These are phyloP conservation scores for Pleuronectes platessa DNA, from an alignment of 2,113 vertebrate species.

Conservation along the genomic window DNA sequence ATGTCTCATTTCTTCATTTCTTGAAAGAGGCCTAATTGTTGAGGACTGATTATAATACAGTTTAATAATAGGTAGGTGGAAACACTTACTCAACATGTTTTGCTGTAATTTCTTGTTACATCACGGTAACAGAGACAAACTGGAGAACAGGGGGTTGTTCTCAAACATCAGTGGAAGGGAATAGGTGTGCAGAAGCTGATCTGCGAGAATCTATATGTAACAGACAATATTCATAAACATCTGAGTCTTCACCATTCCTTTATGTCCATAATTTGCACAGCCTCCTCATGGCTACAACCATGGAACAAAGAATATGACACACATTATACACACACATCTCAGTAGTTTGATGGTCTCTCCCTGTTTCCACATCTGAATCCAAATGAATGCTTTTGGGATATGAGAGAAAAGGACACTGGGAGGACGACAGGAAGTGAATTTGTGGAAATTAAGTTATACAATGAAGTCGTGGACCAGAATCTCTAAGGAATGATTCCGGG, in stretches of 20 bases:
- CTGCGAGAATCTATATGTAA: too few species aligned
- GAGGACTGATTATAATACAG: neutral
- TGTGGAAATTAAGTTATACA: neutral
- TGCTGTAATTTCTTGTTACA: neutral
- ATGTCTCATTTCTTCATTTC: slow-evolving; percentile 5
- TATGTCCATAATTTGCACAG: neutral
- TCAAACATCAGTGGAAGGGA: too few species aligned
- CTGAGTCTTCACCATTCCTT: neutral
- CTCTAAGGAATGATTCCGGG: neutral
- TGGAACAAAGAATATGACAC: neutral
- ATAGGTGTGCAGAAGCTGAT: too few species aligned
- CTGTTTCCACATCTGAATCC: neutral
- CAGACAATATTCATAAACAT: too few species aligned
- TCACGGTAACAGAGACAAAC: too few species aligned
- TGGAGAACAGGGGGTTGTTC: too few species aligned
- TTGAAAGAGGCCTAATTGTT: neutral
- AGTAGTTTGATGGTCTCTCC: neutral
- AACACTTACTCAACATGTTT: neutral
- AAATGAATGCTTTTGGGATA: neutral
- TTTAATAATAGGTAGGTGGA: neutral
- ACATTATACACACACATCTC: too few species aligned
- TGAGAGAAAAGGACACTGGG: neutral
- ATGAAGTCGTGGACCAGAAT: neutral
- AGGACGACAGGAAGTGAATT: neutral
- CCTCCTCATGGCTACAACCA: neutral